These are phyloP conservation scores for Frankliniella intonsa DNA, from an alignment of 2,888 invertebrate species.

Conservation along the genomic window DNA sequence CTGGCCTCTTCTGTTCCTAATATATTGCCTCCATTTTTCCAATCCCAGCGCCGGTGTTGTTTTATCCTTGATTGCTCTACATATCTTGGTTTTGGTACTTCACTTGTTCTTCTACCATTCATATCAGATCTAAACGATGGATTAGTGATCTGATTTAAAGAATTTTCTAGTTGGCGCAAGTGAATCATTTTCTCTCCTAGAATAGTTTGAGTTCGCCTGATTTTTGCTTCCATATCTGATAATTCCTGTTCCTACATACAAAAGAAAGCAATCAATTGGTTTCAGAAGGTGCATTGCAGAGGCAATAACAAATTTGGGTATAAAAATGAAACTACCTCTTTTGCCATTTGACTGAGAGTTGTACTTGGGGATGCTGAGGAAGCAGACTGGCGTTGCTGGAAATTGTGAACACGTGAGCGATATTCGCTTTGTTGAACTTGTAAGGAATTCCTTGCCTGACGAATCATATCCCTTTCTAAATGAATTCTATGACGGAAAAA, in stretches of 20 bases:
- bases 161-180: slow-evolving; percentile 72
- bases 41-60: slow-evolving; percentile 27
- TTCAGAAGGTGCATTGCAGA: neutral
- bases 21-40: slow-evolving; percentile 39
- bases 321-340: neutral
- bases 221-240: slow-evolving; percentile 76
- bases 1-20: slow-evolving; percentile 61
- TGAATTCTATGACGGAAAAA: slow-evolving; percentile 79
- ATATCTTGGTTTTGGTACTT: neutral
- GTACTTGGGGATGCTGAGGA: slow-evolving; percentile 49
- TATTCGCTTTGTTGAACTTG: slow-evolving; percentile 62
- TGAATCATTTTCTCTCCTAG: slow-evolving; percentile 79
- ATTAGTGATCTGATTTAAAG: slow-evolving; percentile 59
- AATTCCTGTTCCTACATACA: slow-evolving; percentile 66
- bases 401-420: slow-evolving; percentile 45
- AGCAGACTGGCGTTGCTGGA: slow-evolving; percentile 49
- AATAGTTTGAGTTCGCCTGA: slow-evolving; percentile 73
- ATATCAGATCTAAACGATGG: slow-evolving; percentile 39
- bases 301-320: too few species aligned
- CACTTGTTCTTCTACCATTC: neutral
- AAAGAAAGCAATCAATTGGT: slow-evolving; percentile 16
- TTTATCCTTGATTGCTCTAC: slow-evolving; percentile 10
- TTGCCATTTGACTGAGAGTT: slow-evolving; percentile 22
- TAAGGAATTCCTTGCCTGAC: slow-evolving; percentile 73
- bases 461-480: slow-evolving; percentile 73